A percentile compares a stretch with the other conserved stretches of the same genome.
These are phyloP conservation scores for Morone saxatilis DNA, from an alignment of 2,113 vertebrate genomes.

Conservation along the genomic window DNA sequence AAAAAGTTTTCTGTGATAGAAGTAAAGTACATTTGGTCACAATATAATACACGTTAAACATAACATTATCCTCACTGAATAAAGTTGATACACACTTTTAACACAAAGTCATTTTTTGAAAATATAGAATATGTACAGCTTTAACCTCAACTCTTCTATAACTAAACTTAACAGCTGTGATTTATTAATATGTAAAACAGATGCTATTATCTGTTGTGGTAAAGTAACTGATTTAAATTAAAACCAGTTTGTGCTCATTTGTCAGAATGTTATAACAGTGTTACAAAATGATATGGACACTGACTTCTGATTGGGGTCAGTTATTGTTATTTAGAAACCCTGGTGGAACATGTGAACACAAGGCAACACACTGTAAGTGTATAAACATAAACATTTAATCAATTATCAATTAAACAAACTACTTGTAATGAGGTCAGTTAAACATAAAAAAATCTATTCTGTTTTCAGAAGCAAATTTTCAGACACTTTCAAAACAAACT, in stretches of 20 bases:
- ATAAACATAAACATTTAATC: not conserved
- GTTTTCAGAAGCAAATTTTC: not conserved
- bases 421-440: not conserved
- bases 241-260: constrained; percentile 9
- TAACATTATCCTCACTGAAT: too few relatives aligned
- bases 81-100: not conserved
- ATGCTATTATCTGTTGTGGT: not conserved
- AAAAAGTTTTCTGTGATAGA: too few relatives aligned
- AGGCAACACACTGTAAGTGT: not conserved
- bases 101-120: not conserved
- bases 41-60: too few relatives aligned
- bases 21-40: too few relatives aligned
- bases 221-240: not conserved
- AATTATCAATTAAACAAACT: not conserved
- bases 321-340: not conserved
- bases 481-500: not conserved
- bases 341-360: not conserved
- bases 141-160: not conserved
- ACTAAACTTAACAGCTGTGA: not conserved
- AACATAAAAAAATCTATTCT: not conserved
- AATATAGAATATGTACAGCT: constrained; percentile 24
- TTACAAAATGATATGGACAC: not conserved
- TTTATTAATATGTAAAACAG: not conserved
- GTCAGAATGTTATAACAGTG: not conserved
- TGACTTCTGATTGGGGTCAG: not conserved